These are phyloP conservation scores for Ectropis grisescens DNA, from an alignment of 1,140 invertebrate genomes.

Conservation along the genomic window DNA sequence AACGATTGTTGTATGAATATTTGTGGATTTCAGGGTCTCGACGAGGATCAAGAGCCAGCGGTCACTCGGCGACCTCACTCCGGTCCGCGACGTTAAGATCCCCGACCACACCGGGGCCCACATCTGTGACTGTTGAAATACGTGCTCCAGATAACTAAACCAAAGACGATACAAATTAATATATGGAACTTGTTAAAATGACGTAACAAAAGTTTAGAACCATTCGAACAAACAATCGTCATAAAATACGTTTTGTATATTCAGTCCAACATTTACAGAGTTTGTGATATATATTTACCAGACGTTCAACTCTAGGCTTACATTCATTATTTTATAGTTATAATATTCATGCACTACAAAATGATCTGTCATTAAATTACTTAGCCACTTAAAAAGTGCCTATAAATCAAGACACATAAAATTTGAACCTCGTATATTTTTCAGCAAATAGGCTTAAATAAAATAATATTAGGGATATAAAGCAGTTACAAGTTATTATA, in stretches of 20 bases:
- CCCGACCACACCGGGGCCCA: slow-evolving; percentile 50
- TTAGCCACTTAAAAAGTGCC: slow-evolving; percentile 57
- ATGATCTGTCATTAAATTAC: slow-evolving; percentile 26
- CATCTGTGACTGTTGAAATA: slow-evolving; percentile 60
- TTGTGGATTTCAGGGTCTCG: slow-evolving; percentile 72
- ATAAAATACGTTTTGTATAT: too few relatives aligned
- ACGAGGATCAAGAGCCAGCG: slow-evolving; percentile 77
- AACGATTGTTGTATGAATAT: too few relatives aligned
- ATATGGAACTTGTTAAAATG: too few relatives aligned
- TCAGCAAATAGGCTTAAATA: slow-evolving; percentile 13
- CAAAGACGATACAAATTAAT: slow-evolving; percentile 6
- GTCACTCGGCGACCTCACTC: slow-evolving; percentile 73
- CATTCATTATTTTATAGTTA: slow-evolving; percentile 36
- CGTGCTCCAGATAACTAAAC: slow-evolving; percentile 47
- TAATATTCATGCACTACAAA: slow-evolving; percentile 39
- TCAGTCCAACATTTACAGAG: slow-evolving; percentile 56
- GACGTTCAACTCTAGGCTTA: slow-evolving; percentile 39
- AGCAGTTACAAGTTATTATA: too few relatives aligned
- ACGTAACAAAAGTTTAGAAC: background rate
- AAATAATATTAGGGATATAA: slow-evolving; percentile 16
- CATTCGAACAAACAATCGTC: too few relatives aligned
- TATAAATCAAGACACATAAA: slow-evolving; percentile 37
- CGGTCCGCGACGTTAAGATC: slow-evolving; percentile 54
- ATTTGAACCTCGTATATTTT: slow-evolving; percentile 18
- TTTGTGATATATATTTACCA: slow-evolving; percentile 53